Base-by-base conservation (phyloP, 2,888 invertebrate species). In the Phrixothrix hirtus region DNA sequence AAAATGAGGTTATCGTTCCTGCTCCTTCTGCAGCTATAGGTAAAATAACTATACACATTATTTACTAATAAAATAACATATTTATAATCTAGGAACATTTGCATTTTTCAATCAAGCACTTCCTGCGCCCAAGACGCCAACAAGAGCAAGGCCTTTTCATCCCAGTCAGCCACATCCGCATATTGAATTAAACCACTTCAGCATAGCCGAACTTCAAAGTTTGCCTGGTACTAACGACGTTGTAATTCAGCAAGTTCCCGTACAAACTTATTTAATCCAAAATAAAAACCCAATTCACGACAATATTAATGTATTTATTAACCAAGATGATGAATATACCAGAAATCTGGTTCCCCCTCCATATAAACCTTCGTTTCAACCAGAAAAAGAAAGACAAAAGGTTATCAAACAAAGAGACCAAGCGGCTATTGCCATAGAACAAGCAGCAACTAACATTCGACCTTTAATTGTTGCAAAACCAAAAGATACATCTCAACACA, bases 331-430 rank as follows among this genome's bases (percentile, higher is more conserved):
- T 36, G 76, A 75, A 9, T 77, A 67, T 44, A 80, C 69, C 60
- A 75, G 64, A 73, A 81, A 71, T 69, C 73, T 69, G 62, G 77
- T 63, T 67, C 82, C 62, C 5, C 79, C 82, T 1, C 82, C 80
- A 7, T 73, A 72, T 41, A 72, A 76, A 1, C 78, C 79, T 63
- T 26, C 21, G 21, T 26, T 14, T 21, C 52, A 58, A 50, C 45
- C 43, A 31, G 46, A 60, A 49, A 52, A 59, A 55, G 53, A 62
- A 30, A 38, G 38, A 13, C 44, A 26, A 42, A 53, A 34, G n/a
- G 11, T 12, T 17, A 31, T 15, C 13, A 60, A 58, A 30, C 52
- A 55, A 48, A 64, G 60, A 49, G 63, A 67, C 15, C 61, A 59
- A 39, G 42, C 42, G 15, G 53, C 48, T 1, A 26, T 58, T 11